These are phyloP conservation scores for Agrochola circellaris DNA, from an alignment of 2,888 invertebrate genomes.

Conservation along the genomic window DNA sequence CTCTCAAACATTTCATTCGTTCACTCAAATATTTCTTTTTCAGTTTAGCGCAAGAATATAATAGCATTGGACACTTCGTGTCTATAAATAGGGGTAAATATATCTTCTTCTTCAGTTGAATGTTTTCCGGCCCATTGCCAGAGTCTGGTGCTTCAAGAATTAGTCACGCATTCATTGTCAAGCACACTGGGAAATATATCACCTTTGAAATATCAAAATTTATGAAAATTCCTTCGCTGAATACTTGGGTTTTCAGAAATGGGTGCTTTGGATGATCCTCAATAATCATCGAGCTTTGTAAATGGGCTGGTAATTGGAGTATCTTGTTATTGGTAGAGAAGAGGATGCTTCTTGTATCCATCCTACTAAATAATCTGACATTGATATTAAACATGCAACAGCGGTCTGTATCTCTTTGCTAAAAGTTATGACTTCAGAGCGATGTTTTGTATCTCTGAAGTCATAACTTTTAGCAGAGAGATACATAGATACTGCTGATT, in stretches of 20 bases:
- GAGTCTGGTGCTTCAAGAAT: slow-evolving; percentile 40
- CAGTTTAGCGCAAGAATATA: slow-evolving; percentile 44
- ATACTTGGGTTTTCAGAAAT: not conserved
- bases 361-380: not conserved
- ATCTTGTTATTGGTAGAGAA: not conserved
- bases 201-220: slow-evolving; percentile 13
- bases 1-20: slow-evolving; percentile 23
- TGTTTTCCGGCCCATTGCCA: slow-evolving; percentile 59
- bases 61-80: slow-evolving; percentile 45
- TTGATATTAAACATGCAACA: no score
- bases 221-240: not conserved
- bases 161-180: slow-evolving; percentile 55
- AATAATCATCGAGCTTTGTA: not conserved
- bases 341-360: not conserved
- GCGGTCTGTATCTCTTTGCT: no score
- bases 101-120: slow-evolving; percentile 41
- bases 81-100: slow-evolving; percentile 56
- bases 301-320: not conserved
- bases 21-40: slow-evolving; percentile 30
- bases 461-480: not conserved
- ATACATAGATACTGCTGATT: not conserved
- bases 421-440: no score
- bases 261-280: not conserved
- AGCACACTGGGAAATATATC: slow-evolving; percentile 24
- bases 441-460: not conserved